Conservation (phyloP, 2,888 invertebrate species). For the Euplagia quadripunctaria region DNA sequence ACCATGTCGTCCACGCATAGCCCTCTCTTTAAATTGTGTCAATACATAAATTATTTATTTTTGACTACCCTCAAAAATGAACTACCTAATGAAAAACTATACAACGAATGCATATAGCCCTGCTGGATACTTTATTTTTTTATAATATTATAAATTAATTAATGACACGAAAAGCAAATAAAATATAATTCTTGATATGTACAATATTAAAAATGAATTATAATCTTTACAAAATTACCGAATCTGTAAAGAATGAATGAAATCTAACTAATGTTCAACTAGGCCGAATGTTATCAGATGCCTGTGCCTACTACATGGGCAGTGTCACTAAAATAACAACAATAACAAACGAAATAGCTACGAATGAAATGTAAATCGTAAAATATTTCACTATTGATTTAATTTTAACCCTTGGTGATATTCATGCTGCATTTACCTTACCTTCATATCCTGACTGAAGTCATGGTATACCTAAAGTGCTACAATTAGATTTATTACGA, state of each 20-base stretch:
- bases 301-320: slow-evolving; percentile 5
- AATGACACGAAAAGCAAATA: not conserved
- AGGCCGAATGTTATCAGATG: slow-evolving; percentile 20
- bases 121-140: too few relatives aligned
- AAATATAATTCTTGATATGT: not conserved
- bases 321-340: slow-evolving; percentile 36
- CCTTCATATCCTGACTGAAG: not conserved
- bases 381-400: not conserved
- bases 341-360: slow-evolving; percentile 38
- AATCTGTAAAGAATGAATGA: slow-evolving; percentile 20
- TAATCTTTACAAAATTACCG: not conserved
- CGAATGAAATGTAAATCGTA: not conserved
- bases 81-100: not conserved
- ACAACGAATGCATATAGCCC: not conserved
- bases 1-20: slow-evolving; percentile 79
- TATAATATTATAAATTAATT: too few relatives aligned
- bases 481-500: slow-evolving; percentile 55
- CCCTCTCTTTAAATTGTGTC: slow-evolving; percentile 33
- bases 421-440: slow-evolving; percentile 2
- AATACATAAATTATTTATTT: slow-evolving; percentile 17
- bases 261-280: not conserved
- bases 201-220: not conserved
- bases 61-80: slow-evolving; percentile 60
- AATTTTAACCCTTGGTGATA: not conserved
- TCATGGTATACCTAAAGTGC: slow-evolving; percentile 12